Evolutionary conservation across 2,888 invertebrate species (phyloP).

Genomic region (Cheilosia urbana): DNA sequence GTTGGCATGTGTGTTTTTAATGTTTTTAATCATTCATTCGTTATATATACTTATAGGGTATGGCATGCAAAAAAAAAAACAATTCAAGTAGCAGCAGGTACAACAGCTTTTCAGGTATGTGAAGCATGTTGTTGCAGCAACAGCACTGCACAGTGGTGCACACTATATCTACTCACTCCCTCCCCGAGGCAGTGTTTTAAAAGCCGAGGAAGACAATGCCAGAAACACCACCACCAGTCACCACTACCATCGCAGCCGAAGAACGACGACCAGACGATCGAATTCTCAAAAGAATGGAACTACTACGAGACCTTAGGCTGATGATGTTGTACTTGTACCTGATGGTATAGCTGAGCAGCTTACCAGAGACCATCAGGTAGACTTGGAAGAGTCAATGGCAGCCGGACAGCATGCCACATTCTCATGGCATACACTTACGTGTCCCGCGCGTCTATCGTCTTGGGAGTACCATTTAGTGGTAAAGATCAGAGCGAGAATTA

Average conservation of each 20-base stretch:
- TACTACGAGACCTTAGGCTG: conserved; percentile 24
- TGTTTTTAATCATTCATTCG: conserved; percentile 67
- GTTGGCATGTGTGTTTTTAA: conserved; percentile 74
- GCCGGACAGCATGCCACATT: conserved; percentile 74
- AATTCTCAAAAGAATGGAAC: conserved; percentile 49
- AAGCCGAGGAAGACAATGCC: conserved; percentile 56
- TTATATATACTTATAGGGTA: conserved; percentile 29
- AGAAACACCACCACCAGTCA: conserved; percentile 33
- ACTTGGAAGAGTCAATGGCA: conserved; percentile 74
- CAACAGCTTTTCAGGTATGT: conserved; percentile 74
- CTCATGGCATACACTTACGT: conserved; percentile 41
- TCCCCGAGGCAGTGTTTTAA: conserved; percentile 40
- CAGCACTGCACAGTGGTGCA: conserved; percentile 43
- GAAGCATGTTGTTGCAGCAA: conserved; percentile 72
- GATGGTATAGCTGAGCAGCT: conserved; percentile 44
- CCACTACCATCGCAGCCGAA: background rate
- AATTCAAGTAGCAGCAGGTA: conserved; percentile 59
- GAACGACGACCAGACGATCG: conserved; percentile 16
- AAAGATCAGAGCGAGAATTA: conserved; percentile 70
- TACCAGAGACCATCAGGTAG: conserved; percentile 67
- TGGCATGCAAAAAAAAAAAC: conserved; percentile 39
- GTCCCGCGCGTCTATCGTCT: conserved; percentile 20
- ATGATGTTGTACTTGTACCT: conserved; percentile 63
- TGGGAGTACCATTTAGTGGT: conserved; percentile 57
- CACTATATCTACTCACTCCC: conserved; percentile 11